Conservation (phyloP, 1,140 invertebrate species). For the Araneus ventricosus region DNA sequence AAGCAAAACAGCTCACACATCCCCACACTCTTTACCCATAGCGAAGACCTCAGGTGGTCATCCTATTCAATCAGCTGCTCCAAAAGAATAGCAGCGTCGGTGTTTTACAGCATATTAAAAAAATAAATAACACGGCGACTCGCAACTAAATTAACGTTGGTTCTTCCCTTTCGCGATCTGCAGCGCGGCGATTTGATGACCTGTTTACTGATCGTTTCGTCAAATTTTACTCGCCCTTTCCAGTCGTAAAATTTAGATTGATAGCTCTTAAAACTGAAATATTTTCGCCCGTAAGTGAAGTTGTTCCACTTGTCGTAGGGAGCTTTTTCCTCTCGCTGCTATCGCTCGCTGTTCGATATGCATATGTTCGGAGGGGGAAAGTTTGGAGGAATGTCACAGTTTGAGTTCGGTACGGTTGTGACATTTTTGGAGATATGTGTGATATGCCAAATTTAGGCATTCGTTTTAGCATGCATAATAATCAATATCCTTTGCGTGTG, state of each 20-base stretch:
- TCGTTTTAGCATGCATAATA: too few species aligned
- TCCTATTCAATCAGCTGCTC: neutral
- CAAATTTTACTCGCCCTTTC: constrained; percentile 68
- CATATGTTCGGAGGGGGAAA: neutral
- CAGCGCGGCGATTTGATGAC: constrained; percentile 51
- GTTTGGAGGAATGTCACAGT: neutral
- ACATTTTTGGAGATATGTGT: too few species aligned
- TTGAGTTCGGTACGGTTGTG: neutral
- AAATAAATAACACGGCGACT: neutral
- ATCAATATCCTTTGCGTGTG: too few species aligned
- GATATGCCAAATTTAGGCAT: too few species aligned
- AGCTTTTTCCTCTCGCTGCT: neutral
- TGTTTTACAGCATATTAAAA: constrained; percentile 20
- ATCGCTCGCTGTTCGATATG: neutral
- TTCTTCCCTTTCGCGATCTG: neutral
- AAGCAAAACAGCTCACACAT: neutral
- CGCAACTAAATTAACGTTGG: constrained; percentile 24
- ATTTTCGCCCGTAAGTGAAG: constrained; percentile 15
- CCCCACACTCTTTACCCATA: neutral
- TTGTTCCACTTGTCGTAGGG: constrained; percentile 7
- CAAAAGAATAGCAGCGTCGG: neutral
- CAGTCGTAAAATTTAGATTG: constrained; percentile 63
- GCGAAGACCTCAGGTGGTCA: neutral
- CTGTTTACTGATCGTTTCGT: constrained; percentile 67
- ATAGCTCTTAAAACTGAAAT: constrained; percentile 61